These are phyloP conservation scores for Caenorhabditis sp. DNA, from an alignment of 2,888 invertebrate species.

Conservation along the genomic window DNA sequence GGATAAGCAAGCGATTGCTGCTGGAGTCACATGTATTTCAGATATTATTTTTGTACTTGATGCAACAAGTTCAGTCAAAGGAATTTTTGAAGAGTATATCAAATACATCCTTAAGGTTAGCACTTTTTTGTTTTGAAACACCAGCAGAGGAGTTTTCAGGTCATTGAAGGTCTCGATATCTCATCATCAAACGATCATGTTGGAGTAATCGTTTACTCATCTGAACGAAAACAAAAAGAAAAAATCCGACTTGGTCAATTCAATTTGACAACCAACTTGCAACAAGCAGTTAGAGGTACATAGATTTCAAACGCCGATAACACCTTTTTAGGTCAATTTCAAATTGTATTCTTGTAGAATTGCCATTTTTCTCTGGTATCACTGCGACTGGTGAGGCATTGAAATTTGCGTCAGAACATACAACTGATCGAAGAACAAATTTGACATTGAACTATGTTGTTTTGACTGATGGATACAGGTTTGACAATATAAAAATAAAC, in stretches of 20 bases:
- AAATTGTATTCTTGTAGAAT: constrained; percentile 25
- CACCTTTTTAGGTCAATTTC: not conserved
- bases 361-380: constrained; percentile 56
- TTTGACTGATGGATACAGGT: constrained; percentile 62
- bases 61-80: constrained; percentile 38
- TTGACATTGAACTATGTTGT: constrained; percentile 51
- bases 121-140: not conserved
- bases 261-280: constrained; percentile 5
- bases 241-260: constrained; percentile 38
- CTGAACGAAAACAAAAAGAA: constrained; percentile 30
- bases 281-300: constrained; percentile 4
- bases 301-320: not conserved
- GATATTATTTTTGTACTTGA: constrained; percentile 43
- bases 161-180: constrained; percentile 43
- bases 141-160: constrained; percentile 14
- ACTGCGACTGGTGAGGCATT: constrained; percentile 63
- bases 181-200: constrained; percentile 33
- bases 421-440: constrained; percentile 43
- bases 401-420: constrained; percentile 47
- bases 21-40: constrained; percentile 27
- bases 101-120: constrained; percentile 33
- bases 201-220: constrained; percentile 43
- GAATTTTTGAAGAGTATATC: constrained; percentile 31
- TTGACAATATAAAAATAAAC: not conserved
- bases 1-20: constrained; percentile 14